phyloP scores from a whole-genome alignment of 92 coral and sea anemone genomes.

The Actinernus sp. region DNA sequence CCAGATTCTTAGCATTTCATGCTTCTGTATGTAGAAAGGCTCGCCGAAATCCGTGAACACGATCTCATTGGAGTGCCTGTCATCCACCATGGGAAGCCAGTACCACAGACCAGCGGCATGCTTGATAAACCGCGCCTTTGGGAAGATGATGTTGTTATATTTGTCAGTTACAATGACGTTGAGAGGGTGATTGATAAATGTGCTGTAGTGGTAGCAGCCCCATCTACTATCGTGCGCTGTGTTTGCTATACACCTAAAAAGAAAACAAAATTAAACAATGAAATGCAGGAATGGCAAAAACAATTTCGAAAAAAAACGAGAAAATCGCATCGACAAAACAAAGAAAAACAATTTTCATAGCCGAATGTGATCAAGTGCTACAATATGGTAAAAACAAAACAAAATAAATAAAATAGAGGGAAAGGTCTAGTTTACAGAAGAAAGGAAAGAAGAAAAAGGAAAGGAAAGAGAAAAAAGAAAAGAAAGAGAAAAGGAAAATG shows the following conservation, averaged over 20 bases:
- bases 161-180: slow-evolving; percentile 67
- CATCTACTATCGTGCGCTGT: slow-evolving; percentile 74
- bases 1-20: slow-evolving; percentile 63
- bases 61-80: slow-evolving; percentile 46
- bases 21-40: slow-evolving; percentile 57
- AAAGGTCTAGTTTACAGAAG: no score
- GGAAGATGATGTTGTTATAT: slow-evolving; percentile 58
- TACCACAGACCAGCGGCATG: slow-evolving; percentile 62
- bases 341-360: no score
- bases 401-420: no score
- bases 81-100: slow-evolving; percentile 48
- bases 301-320: no score
- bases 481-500: no score
- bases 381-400: no score
- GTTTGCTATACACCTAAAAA: slow-evolving; percentile 52
- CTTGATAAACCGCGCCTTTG: slow-evolving; percentile 51
- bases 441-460: no score
- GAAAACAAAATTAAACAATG: no score
- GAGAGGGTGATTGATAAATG: slow-evolving; percentile 36
- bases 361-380: no score
- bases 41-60: slow-evolving; percentile 69
- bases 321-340: no score
- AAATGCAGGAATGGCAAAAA: no score
- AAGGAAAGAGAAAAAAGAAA: no score
- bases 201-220: slow-evolving; percentile 60